Percentiles rank a stretch among this genome's conserved stretches.
Evolutionary conservation across 2,113 vertebrate genomes (phyloP).

Genomic region (Corythaeola cristata): DNA sequence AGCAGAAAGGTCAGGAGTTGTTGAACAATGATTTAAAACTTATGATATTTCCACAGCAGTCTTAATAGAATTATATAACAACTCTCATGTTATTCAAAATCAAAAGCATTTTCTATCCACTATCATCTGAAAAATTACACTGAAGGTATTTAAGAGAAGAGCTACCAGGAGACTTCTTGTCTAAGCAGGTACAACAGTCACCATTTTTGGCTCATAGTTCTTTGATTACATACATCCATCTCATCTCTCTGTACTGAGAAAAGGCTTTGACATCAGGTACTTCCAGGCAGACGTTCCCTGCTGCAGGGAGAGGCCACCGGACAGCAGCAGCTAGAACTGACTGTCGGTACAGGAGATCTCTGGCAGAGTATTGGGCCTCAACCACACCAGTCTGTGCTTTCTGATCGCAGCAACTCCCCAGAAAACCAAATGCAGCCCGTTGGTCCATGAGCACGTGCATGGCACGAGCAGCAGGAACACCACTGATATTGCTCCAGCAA

Average conservation of each 20-base stretch:
- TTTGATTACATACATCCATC: not conserved
- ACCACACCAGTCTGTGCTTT: not conserved
- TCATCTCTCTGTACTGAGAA: not conserved
- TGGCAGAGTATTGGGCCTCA: not conserved
- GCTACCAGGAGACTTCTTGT: not conserved
- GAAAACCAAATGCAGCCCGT: not conserved
- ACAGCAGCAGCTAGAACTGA: not conserved
- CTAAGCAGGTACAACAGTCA: not conserved
- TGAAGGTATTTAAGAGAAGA: not conserved
- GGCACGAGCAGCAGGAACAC: not conserved
- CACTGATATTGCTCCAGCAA: not conserved
- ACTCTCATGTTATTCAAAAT: not conserved
- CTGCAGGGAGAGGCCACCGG: not conserved
- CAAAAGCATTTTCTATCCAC: not conserved
- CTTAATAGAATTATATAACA: not conserved
- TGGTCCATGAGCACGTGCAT: fast-evolving
- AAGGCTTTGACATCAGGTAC: too few species aligned
- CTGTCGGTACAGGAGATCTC: not conserved
- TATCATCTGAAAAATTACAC: not conserved
- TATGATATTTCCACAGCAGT: not conserved
- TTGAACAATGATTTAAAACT: not conserved
- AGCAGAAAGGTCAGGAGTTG: not conserved
- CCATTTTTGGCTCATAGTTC: not conserved
- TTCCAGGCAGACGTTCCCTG: not conserved
- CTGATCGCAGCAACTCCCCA: not conserved